Percentiles rank a stretch among this genome's conserved stretches.
phyloP scores from a whole-genome alignment of 2,797 vertebrate genomes.

The Saxicola maurus region DNA sequence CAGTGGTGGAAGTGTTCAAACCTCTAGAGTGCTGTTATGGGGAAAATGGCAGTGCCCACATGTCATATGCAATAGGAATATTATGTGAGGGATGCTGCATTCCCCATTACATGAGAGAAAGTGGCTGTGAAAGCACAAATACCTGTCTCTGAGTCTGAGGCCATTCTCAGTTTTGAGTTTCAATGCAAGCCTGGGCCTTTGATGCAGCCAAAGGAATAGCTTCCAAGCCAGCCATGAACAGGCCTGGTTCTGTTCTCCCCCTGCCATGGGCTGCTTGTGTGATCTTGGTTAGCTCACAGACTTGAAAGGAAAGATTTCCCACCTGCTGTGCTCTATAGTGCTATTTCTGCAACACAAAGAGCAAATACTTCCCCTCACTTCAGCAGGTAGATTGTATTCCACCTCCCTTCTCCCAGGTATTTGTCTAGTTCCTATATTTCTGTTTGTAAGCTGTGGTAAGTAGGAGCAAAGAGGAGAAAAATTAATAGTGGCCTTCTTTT shows the following conservation, averaged over 20 bases:
- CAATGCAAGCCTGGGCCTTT: not conserved
- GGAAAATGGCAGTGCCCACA: not conserved
- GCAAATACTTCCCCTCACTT: not conserved
- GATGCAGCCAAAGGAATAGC: not conserved
- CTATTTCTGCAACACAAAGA: slow-evolving; percentile 7
- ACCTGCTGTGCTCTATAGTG: not conserved
- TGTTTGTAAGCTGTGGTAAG: not conserved
- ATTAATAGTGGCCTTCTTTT: not conserved
- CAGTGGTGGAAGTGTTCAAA: not conserved
- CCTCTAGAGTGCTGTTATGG: not conserved
- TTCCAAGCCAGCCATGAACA: not conserved
- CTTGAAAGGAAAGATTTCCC: slow-evolving; percentile 30
- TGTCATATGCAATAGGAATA: not conserved
- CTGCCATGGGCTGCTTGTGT: slow-evolving; percentile 8
- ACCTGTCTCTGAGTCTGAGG: not conserved
- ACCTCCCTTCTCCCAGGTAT: not conserved
- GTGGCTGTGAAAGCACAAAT: not conserved
- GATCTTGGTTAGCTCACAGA: slow-evolving; percentile 13
- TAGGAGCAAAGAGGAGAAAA: not conserved
- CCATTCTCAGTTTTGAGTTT: not conserved
- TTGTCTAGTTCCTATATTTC: not conserved
- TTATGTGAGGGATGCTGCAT: not conserved
- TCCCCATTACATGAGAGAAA: not conserved
- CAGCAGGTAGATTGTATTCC: not conserved
- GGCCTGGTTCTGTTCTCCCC: not conserved